phyloP scores from a whole-genome alignment of 2,113 vertebrate genomes.

The Harpagus bidentatus region DNA sequence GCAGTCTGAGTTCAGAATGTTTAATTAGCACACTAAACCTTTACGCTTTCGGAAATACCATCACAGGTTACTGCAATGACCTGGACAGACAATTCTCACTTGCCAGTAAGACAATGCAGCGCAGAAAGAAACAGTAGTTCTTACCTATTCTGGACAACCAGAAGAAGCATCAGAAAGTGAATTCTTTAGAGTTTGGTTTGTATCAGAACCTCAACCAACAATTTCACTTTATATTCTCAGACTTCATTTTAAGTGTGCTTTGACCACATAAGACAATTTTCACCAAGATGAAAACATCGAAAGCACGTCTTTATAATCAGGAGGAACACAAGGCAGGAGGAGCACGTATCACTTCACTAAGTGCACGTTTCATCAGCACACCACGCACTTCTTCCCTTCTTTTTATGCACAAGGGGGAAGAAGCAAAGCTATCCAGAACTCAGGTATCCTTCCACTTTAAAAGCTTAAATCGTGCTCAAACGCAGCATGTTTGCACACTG shows the following conservation, averaged over 20 bases:
- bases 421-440: neutral
- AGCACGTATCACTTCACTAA: fast-evolving
- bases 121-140: neutral
- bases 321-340: neutral
- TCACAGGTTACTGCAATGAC: neutral
- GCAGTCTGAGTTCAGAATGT: neutral
- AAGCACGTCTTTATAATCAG: neutral
- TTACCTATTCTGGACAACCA: neutral
- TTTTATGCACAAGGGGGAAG: fast-evolving
- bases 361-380: neutral
- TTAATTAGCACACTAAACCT: neutral
- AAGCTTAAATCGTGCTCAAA: fast-evolving
- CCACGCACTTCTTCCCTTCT: neutral
- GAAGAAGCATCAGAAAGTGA: neutral
- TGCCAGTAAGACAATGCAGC: neutral
- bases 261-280: neutral
- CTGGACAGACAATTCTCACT: neutral
- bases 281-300: neutral
- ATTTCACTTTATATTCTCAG: neutral
- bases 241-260: neutral
- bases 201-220: neutral
- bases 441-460: neutral
- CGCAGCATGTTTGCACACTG: fast-evolving
- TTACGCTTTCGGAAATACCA: neutral
- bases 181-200: neutral